Evolutionary conservation across 2,113 vertebrate species (phyloP), one percentile per base, ranked within the genome.

Genomic region (Sciurus niger): DNA sequence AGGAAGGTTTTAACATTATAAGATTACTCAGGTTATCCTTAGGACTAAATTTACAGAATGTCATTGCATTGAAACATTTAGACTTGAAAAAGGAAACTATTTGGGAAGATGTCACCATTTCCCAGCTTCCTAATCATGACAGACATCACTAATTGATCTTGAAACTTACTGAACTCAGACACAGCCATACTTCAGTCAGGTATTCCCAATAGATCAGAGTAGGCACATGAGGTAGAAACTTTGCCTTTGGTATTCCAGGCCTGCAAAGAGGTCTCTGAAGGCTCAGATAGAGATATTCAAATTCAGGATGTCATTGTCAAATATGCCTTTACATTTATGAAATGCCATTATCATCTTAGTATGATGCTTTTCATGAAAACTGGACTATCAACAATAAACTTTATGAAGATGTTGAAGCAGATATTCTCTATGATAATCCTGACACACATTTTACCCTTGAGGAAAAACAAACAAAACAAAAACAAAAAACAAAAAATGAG

Each of bases 301-400:
- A 68, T 92, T 92, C 46, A 93, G 22, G 32, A 73, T 88, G 77
- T 93, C 58, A 88, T 95, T 78, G 63, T 53, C n/a, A 96, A 90
- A 77, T 87, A 60, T 55, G 13, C 30, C 94, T 87, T 82, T 37
- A 60, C 18, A 55, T 63, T 94, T 79, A 28, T 73, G 53, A 90
- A 92, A 76, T 8, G 37, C 40, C 48, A 55, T 74, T 95, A 80
- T 92, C 4, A 30, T 92, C 70, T 92, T 30, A 72, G 28, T 58
- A 60, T 65, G 43, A 70, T 30, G 16, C 24, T 65, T 58, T 63
- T 46, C 46, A 93, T 86, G 40, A n/a, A 95, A 95, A 67, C 32
- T 48, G 10, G 24, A 46, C 51, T 51, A 34, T 46, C 37, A 84
- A 89, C 74, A 68, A 82, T 76, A 74, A 90, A 55, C 7, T 93